Conservation (phyloP, 2,797 vertebrate species). For the Microctenopoma stevenorrisi region DNA sequence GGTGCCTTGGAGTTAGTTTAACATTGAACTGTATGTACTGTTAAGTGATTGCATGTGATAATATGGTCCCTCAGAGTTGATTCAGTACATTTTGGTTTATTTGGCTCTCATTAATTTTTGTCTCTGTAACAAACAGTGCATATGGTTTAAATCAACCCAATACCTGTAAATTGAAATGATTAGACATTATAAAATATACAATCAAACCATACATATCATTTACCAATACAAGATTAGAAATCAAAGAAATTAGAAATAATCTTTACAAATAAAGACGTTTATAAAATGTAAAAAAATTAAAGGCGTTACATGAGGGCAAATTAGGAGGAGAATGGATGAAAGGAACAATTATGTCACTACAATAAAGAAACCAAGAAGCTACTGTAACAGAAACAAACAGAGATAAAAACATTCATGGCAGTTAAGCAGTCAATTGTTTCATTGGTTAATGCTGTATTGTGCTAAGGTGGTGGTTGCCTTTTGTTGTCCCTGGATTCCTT, state of each 20-base stretch:
- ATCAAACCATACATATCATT: conserved; percentile 43
- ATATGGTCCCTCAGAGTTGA: background rate
- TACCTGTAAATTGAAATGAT: conserved; percentile 60
- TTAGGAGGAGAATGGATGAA: conserved; percentile 6
- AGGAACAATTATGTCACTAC: conserved; percentile 28
- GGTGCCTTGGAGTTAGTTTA: background rate
- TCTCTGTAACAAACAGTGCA: conserved; percentile 67
- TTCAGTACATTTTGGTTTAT: conserved; percentile 59
- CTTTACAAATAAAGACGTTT: conserved; percentile 57
- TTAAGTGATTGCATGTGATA: conserved; percentile 5
- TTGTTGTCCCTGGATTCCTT: conserved; percentile 33
- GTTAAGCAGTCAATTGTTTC: conserved; percentile 45
- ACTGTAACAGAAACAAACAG: conserved; percentile 47
- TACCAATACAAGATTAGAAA: conserved; percentile 57
- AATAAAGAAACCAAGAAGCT: conserved; percentile 39
- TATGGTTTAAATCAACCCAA: conserved; percentile 59
- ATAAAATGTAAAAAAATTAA: conserved; percentile 52
- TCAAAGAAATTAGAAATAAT: background rate
- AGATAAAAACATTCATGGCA: conserved; percentile 36
- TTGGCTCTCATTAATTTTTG: conserved; percentile 53
- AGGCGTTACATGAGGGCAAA: conserved; percentile 43
- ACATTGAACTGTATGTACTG: background rate
- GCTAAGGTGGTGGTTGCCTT: conserved; percentile 36
- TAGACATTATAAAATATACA: conserved; percentile 63
- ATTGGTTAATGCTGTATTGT: conserved; percentile 51